phyloP scores from a whole-genome alignment of 2,888 invertebrate genomes.

The Dione vanillae region DNA sequence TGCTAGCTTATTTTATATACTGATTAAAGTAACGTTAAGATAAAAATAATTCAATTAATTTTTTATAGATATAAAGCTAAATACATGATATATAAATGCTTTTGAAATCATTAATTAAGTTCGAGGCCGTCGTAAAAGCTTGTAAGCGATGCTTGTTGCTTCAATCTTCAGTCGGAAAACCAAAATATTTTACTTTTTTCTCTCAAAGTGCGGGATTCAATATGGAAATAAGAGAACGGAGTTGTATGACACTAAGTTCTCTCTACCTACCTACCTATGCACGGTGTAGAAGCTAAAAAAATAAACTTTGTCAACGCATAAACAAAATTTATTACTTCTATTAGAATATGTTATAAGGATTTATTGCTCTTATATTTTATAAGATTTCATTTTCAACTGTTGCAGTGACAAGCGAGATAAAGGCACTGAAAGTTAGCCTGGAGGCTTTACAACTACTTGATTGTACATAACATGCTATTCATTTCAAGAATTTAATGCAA shows the following conservation, averaged over 20 bases:
- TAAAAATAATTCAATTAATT: not conserved
- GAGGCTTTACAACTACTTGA: conserved; percentile 32
- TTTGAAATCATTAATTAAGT: too few species aligned
- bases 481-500: conserved; percentile 1
- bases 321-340: too few species aligned
- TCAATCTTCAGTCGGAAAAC: too few species aligned
- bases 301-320: too few species aligned
- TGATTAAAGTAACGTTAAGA: not conserved
- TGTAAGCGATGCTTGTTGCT: too few species aligned
- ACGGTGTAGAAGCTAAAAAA: too few species aligned
- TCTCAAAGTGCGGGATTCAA: too few species aligned
- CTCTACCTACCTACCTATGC: too few species aligned
- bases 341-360: not conserved
- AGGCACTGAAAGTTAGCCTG: conserved; percentile 16
- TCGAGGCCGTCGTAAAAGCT: too few species aligned
- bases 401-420: conserved; percentile 25
- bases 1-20: not conserved
- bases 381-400: conserved; percentile 14
- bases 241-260: too few species aligned
- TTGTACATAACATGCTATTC: conserved; percentile 6
- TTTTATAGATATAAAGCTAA: not conserved
- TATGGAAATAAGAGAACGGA: too few species aligned
- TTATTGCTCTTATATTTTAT: not conserved
- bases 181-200: too few species aligned
- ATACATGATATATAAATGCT: not conserved